Conservation (phyloP, 2,113 vertebrate genomes). For the Phalacrocorax pelagicus region DNA sequence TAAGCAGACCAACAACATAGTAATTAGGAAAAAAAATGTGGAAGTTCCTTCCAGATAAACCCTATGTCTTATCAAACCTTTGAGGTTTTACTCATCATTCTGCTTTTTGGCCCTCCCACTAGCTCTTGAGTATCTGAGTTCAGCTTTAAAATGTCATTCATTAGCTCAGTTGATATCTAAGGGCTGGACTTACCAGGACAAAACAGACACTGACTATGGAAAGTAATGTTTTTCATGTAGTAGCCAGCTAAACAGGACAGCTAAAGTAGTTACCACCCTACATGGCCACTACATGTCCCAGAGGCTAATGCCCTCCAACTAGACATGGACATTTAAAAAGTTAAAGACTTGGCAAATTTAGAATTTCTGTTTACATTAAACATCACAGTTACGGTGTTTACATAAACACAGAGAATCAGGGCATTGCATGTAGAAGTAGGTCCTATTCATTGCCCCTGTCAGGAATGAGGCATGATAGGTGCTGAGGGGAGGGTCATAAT, state of each 20-base stretch:
- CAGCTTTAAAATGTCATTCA: slow-evolving; percentile 24
- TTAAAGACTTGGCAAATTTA: neutral
- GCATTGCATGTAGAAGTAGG: neutral
- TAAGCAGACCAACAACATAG: neutral
- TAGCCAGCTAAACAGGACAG: neutral
- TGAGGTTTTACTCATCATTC: neutral
- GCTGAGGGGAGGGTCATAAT: neutral
- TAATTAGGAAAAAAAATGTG: neutral
- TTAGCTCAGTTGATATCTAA: neutral
- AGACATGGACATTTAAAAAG: neutral
- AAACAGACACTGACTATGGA: neutral
- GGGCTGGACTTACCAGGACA: neutral
- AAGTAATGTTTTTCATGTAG: neutral
- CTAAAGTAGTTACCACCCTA: neutral
- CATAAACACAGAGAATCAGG: accelerated
- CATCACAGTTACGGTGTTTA: neutral
- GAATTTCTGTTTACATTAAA: neutral
- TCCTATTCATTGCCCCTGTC: neutral
- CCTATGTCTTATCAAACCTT: neutral
- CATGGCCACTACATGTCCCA: neutral
- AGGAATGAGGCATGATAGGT: neutral
- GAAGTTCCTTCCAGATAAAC: slow-evolving; percentile 34
- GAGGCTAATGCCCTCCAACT: neutral
- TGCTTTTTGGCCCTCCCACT: neutral
- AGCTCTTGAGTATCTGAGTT: neutral